Conservation (phyloP, 2,113 vertebrate genomes). For the Sturnus vulgaris region DNA sequence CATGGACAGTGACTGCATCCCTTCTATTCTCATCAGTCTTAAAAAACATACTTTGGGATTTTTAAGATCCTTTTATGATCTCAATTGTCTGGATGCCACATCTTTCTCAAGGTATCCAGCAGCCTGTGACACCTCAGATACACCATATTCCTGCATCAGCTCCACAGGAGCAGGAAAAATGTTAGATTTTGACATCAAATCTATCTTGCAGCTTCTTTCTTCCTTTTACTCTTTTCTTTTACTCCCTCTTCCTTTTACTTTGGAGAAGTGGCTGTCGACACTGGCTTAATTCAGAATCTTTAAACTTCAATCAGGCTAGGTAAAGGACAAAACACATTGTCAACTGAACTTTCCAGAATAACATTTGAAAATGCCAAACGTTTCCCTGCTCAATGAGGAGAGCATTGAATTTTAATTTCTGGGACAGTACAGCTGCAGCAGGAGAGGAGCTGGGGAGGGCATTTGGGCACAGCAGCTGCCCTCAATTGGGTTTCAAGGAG, state of each 20-base stretch:
- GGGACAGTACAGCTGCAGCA: neutral
- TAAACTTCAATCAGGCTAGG: neutral
- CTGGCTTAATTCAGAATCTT: neutral
- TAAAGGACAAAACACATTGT: neutral
- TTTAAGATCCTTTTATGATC: neutral
- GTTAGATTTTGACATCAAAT: neutral
- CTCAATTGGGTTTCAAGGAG: neutral
- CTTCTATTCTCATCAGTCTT: neutral
- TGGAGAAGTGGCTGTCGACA: neutral
- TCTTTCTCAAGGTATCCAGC: neutral
- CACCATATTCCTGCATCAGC: neutral
- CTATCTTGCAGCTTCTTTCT: neutral
- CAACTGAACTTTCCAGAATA: constrained; percentile 29
- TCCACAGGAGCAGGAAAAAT: neutral
- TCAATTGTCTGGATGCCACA: neutral
- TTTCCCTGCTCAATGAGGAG: neutral
- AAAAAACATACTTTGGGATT: neutral
- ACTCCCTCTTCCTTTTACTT: neutral
- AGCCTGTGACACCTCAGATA: neutral
- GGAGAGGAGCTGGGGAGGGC: neutral
- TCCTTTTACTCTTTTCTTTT: neutral
- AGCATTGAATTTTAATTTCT: constrained; percentile 26
- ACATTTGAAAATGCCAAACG: constrained; percentile 43
- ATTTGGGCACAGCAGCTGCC: neutral
- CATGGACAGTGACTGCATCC: too few relatives aligned